A percentile compares a stretch with the other conserved stretches of the same genome.
Conservation (phyloP, 2,113 vertebrate species). For the Hippocampus guttulatus region DNA sequence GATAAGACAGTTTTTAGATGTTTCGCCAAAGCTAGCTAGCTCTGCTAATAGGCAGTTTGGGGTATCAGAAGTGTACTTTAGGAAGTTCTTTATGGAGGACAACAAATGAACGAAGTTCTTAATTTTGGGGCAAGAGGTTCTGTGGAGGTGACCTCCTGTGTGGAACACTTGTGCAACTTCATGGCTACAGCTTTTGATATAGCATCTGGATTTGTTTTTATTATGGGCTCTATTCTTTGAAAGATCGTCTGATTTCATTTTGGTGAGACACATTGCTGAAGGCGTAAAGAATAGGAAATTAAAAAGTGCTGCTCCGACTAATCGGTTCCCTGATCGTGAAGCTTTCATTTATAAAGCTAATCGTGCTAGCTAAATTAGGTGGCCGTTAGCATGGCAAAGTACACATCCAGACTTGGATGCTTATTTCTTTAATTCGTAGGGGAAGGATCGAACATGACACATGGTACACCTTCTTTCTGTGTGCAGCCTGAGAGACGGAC, state of each 20-base stretch:
- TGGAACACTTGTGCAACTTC: not conserved
- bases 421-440: too few species aligned
- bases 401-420: too few species aligned
- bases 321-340: too few species aligned
- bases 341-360: too few species aligned
- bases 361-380: too few species aligned
- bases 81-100: conserved; percentile 29
- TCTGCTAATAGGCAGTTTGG: conserved; percentile 35
- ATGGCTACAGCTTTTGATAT: not conserved
- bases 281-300: not conserved
- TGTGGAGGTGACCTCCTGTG: not conserved
- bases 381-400: too few species aligned
- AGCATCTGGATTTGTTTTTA: not conserved
- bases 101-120: conserved; percentile 14
- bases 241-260: not conserved
- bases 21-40: conserved; percentile 44
- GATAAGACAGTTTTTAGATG: conserved; percentile 56
- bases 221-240: not conserved
- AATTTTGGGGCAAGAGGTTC: not conserved
- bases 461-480: too few species aligned
- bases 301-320: not conserved
- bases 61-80: conserved; percentile 48
- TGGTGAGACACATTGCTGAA: not conserved
- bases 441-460: too few species aligned
- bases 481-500: too few species aligned